These are phyloP conservation scores for Dendrolimus kikuchii DNA, from an alignment of 1,140 invertebrate species.

Conservation along the genomic window DNA sequence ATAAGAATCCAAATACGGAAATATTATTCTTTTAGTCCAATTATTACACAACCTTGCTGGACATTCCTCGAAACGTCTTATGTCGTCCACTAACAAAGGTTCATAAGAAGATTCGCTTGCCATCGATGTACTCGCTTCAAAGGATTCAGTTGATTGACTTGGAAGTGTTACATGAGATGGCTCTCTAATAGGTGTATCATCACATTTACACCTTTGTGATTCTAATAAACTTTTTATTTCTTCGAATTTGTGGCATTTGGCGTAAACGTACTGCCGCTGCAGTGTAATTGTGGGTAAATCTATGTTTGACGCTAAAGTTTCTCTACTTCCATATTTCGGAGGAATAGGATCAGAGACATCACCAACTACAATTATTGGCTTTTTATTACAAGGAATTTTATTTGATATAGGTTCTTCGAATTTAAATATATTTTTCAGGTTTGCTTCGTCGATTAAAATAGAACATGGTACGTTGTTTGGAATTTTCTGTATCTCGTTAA, in stretches of 20 bases:
- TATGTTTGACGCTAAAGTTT: slow-evolving; percentile 42
- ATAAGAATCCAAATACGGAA: slow-evolving; percentile 40
- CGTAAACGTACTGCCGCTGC: slow-evolving; percentile 49
- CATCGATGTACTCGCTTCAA: slow-evolving; percentile 6
- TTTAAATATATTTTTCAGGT: slow-evolving; percentile 31
- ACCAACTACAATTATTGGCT: slow-evolving; percentile 44
- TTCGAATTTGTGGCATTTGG: slow-evolving; percentile 55
- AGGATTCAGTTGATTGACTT: not conserved
- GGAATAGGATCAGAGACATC: slow-evolving; percentile 34
- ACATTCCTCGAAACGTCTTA: slow-evolving; percentile 35
- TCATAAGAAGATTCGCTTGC: slow-evolving; percentile 28
- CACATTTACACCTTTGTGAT: slow-evolving; percentile 40
- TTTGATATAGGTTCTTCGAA: slow-evolving; percentile 25
- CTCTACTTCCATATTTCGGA: slow-evolving; percentile 43
- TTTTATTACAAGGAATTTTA: slow-evolving; percentile 23
- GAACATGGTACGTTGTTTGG: slow-evolving; percentile 15
- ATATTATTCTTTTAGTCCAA: slow-evolving; percentile 23
- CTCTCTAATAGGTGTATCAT: slow-evolving; percentile 1
- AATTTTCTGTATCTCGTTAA: slow-evolving; percentile 50
- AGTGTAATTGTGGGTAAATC: slow-evolving; percentile 48
- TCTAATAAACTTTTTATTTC: slow-evolving; percentile 44
- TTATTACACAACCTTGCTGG: slow-evolving; percentile 37
- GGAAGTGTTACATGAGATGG: not conserved
- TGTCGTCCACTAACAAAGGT: slow-evolving; percentile 28
- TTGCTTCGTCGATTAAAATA: slow-evolving; percentile 37